Evolutionary conservation across 2,888 invertebrate species (phyloP).

Genomic region (Tachina grossa): DNA sequence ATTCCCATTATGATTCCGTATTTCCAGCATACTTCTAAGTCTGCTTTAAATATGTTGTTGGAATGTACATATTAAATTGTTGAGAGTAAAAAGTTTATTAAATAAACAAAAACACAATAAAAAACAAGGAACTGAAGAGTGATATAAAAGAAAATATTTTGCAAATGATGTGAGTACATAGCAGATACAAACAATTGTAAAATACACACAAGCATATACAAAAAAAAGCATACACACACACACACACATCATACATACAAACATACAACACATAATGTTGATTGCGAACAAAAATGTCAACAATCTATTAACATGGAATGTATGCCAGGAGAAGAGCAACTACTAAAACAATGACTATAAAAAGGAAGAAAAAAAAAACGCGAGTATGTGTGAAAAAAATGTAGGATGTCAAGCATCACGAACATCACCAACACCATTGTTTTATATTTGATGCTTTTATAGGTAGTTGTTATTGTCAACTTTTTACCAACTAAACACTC

Average conservation of each 20-base stretch:
- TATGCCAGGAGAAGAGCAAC: conserved; percentile 59
- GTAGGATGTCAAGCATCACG: conserved; percentile 44
- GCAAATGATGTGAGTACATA: conserved; percentile 59
- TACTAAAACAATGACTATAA: conserved; percentile 27
- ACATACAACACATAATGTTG: not conserved
- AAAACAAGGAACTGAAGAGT: conserved; percentile 21
- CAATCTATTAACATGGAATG: conserved; percentile 63
- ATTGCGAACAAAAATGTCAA: conserved; percentile 54
- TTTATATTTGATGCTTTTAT: conserved; percentile 1
- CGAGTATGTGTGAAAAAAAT: conserved; percentile 24
- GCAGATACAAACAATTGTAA: conserved; percentile 16
- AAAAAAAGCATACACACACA: not conserved
- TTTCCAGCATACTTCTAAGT: not conserved
- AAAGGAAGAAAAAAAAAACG: not conserved
- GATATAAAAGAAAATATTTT: conserved; percentile 63
- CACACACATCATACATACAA: not conserved
- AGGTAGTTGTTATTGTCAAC: conserved; percentile 12
- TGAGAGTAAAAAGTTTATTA: conserved; percentile 48
- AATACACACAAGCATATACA: not conserved
- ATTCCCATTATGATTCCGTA: too few relatives aligned
- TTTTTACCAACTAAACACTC: not conserved
- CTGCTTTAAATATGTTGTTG: not conserved
- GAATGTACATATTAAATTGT: conserved; percentile 6
- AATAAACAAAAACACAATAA: conserved; percentile 51
- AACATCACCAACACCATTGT: conserved; percentile 36